Evolutionary conservation across 2,888 invertebrate genomes (phyloP).

Genomic region (Xylota segnis): DNA sequence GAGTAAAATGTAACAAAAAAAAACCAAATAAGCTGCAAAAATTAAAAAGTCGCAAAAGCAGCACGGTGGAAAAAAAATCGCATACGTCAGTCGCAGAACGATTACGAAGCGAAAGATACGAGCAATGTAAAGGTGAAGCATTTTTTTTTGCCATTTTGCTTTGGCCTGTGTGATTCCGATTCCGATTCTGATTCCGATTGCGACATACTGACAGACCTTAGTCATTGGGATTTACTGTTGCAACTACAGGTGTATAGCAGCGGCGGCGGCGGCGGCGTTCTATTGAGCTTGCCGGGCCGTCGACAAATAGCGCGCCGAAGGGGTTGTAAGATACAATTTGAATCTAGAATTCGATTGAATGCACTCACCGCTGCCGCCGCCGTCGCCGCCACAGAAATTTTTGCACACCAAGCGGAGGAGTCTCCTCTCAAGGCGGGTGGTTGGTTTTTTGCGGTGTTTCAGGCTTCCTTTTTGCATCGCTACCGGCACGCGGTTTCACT

Average conservation of each 20-base stretch:
- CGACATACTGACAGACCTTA: conserved; percentile 23
- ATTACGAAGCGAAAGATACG: conserved; percentile 21
- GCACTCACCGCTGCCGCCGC: conserved; percentile 15
- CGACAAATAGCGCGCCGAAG: neutral
- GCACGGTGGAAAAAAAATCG: conserved; percentile 5
- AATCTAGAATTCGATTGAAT: conserved; percentile 58
- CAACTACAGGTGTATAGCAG: conserved; percentile 20
- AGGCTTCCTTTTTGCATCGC: conserved; percentile 30
- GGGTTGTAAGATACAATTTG: conserved; percentile 44
- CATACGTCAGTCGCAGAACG: conserved; percentile 47
- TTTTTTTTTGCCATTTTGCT: conserved; percentile 24
- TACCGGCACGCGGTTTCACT: conserved; percentile 32
- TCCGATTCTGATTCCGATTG: conserved; percentile 53
- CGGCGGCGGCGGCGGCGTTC: no score
- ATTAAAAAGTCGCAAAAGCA: conserved; percentile 55
- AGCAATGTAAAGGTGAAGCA: conserved; percentile 52
- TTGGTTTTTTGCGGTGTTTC: conserved; percentile 9
- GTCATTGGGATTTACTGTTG: conserved; percentile 29
- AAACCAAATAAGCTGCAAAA: conserved; percentile 53
- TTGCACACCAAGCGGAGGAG: conserved; percentile 4
- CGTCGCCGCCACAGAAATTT: conserved; percentile 23
- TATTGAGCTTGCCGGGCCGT: neutral
- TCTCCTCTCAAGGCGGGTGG: conserved; percentile 28
- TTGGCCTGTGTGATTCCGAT: conserved; percentile 33
- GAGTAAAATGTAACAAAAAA: conserved; percentile 48